Base-by-base conservation (phyloP, 2,113 vertebrate species). In the Daboia siamensis region DNA sequence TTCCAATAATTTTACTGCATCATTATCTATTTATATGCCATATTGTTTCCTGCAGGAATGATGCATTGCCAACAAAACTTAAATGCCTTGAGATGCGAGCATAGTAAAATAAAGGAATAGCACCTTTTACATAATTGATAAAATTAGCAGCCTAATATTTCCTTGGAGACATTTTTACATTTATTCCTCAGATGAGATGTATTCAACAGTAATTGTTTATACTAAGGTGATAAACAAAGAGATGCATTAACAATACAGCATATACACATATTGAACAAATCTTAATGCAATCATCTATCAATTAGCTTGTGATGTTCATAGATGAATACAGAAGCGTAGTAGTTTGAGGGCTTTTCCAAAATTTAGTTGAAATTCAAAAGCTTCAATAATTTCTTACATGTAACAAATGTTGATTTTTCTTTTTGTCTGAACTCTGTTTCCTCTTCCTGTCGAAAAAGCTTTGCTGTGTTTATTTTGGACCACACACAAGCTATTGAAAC, bases 51-150 rank as follows among this genome's bases (percentile, higher is more conserved):
- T 94, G 90, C 93, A 54, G 93, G 8, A 93, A 85, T 90, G 80
- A 93, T 93, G 93, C 74, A 24, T 93, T 93, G 51, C 80, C 80
- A 93, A 95, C 84, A 90, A 94, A 94, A 91, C 61, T 84, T 90
- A 89, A 74, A 52, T 89, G 87, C 51, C 92, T 89, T 91, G 91
- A 1, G 0, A 93, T 87, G 80, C 88, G 29, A 94, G 92, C 86
- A 69, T 54, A 88, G 51, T 87, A 92, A 94, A 95, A 95, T 92
- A 96, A 94, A 94, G 93, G 85, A 95, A 29, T 88, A 92, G 88
- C 91, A 91, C 51, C 80, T 95, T 95, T 59, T 95, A 59, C 92
- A 91, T 94, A 95, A 92, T 93, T 95, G 91, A 94, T 93, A 91
- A 92, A 94, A 94, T 92, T 93, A 5, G 93, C 85, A 91, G 85